Evolutionary conservation across 2,113 vertebrate genomes (phyloP).

Genomic region (Mandrillus leucophaeus): DNA sequence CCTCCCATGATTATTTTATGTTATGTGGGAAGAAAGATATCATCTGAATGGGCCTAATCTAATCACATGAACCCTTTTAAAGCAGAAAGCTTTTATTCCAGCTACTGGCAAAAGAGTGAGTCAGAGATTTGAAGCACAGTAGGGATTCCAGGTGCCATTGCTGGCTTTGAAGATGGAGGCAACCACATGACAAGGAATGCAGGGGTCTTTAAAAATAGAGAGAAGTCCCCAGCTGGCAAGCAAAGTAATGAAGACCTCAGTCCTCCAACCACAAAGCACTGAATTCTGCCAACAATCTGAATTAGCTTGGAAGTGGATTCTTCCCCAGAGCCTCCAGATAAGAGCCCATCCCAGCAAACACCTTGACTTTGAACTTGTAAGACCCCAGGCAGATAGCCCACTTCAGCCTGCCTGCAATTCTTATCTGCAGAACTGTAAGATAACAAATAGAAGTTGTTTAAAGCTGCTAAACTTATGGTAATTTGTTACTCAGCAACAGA

Average conservation of each 20-base stretch:
- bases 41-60: background rate
- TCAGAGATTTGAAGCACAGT: background rate
- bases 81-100: background rate
- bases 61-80: background rate
- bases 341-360: background rate
- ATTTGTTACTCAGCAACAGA: slow-evolving; percentile 4
- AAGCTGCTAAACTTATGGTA: background rate
- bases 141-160: background rate
- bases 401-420: background rate
- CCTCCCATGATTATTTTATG: background rate
- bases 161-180: background rate
- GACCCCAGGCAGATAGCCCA: background rate
- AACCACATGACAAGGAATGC: background rate
- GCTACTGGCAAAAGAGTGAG: background rate
- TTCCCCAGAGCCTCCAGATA: background rate
- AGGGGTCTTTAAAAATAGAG: background rate
- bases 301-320: background rate
- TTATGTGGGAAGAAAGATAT: background rate
- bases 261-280: background rate
- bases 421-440: background rate
- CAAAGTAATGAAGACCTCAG: background rate
- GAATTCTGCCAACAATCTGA: background rate
- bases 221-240: background rate
- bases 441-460: background rate
- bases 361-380: background rate